These are phyloP conservation scores for Athripsodes cinereus DNA, from an alignment of 2,888 invertebrate genomes.

Conservation along the genomic window DNA sequence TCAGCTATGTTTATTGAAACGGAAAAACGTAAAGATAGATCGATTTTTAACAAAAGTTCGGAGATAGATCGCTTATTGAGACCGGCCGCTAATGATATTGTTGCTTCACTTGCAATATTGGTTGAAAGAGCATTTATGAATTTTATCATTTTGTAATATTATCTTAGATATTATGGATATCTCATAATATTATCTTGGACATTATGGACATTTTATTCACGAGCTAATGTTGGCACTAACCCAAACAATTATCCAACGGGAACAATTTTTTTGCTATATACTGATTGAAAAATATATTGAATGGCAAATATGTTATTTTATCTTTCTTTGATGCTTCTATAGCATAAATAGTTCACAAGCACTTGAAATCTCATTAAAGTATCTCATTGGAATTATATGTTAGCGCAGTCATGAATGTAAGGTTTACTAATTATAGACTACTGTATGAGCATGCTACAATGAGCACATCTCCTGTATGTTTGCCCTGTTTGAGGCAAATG, in stretches of 20 bases:
- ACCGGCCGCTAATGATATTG: no score
- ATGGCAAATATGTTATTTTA: neutral
- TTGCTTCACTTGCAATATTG: no score
- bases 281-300: neutral
- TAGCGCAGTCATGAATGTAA: no score
- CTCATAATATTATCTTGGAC: neutral
- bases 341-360: neutral
- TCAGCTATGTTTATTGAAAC: no score
- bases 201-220: neutral
- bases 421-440: no score
- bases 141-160: neutral
- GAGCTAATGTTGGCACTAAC: neutral
- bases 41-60: no score
- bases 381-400: no score
- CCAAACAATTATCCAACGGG: neutral
- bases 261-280: neutral
- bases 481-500: neutral
- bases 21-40: no score
- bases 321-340: neutral
- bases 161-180: neutral
- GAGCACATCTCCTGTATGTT: neutral
- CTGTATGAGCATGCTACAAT: no score
- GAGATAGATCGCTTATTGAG: no score
- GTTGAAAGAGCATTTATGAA: no score
- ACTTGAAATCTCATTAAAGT: no score